These are phyloP conservation scores for Periplaneta americana DNA, from an alignment of 1,140 invertebrate genomes.

Conservation along the genomic window DNA sequence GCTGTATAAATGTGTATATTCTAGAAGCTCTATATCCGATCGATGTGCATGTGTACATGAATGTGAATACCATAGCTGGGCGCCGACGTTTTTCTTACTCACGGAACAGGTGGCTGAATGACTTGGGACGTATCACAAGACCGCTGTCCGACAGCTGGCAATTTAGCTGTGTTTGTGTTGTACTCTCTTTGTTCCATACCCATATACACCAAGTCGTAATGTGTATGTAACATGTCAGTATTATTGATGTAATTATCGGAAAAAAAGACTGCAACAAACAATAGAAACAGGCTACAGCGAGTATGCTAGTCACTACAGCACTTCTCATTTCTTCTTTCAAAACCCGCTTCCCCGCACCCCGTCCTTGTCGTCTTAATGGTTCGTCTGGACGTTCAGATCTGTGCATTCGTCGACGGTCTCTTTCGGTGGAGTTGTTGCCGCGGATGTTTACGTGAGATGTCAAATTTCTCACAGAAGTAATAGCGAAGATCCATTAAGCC, in stretches of 20 bases:
- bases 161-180: neutral
- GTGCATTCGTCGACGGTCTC: no score
- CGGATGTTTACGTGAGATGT: no score
- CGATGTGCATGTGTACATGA: neutral
- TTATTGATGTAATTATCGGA: neutral
- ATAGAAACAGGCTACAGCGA: neutral
- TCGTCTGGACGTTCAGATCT: no score
- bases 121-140: neutral
- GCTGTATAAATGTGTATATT: constrained; percentile 10
- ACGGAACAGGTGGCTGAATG: neutral
- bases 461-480: no score
- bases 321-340: neutral
- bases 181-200: neutral
- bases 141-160: neutral
- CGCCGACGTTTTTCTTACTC: neutral
- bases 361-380: no score
- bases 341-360: no score
- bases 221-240: neutral
- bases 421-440: no score
- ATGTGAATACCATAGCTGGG: neutral
- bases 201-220: neutral
- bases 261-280: neutral
- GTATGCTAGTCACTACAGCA: neutral
- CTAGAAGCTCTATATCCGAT: neutral
- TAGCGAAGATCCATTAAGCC: no score